These are phyloP conservation scores for Crotalus tigris DNA, from an alignment of 2,113 vertebrate species.

Conservation along the genomic window DNA sequence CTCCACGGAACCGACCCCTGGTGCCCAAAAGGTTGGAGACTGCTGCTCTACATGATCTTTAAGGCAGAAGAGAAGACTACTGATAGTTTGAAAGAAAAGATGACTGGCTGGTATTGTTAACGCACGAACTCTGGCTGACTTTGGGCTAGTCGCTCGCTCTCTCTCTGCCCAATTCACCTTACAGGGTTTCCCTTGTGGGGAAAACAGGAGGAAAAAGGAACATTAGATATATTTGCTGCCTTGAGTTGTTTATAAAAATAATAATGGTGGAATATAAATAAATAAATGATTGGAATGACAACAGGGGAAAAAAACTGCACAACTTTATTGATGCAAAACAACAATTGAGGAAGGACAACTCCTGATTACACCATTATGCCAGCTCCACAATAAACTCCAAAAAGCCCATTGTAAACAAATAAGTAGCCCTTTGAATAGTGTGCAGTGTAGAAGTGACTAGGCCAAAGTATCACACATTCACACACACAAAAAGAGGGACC, in stretches of 20 bases:
- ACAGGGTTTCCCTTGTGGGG: neutral
- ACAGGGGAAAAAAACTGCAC: neutral
- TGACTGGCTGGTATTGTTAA: neutral
- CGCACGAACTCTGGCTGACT: no score
- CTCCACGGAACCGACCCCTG: neutral
- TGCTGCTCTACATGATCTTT: neutral
- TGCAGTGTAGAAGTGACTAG: constrained; percentile 34
- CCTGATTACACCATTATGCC: neutral
- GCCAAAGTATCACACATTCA: neutral
- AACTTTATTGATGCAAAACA: constrained; percentile 60
- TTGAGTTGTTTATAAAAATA: neutral
- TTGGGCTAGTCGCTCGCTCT: no score
- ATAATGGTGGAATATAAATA: neutral
- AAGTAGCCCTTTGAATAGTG: constrained; percentile 52
- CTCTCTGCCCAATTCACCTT: neutral
- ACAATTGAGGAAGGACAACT: constrained; percentile 33
- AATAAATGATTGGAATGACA: neutral
- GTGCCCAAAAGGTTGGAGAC: neutral
- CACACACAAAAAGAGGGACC: constrained; percentile 17
- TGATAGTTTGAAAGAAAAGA: neutral
- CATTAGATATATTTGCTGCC: neutral
- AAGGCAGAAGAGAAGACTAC: neutral
- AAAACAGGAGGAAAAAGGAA: neutral
- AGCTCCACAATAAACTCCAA: neutral
- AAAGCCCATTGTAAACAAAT: constrained; percentile 42